Percentiles rank a stretch among this genome's conserved stretches.
These are phyloP conservation scores for Oithona nana DNA, from an alignment of 2,888 invertebrate genomes.

Conservation along the genomic window DNA sequence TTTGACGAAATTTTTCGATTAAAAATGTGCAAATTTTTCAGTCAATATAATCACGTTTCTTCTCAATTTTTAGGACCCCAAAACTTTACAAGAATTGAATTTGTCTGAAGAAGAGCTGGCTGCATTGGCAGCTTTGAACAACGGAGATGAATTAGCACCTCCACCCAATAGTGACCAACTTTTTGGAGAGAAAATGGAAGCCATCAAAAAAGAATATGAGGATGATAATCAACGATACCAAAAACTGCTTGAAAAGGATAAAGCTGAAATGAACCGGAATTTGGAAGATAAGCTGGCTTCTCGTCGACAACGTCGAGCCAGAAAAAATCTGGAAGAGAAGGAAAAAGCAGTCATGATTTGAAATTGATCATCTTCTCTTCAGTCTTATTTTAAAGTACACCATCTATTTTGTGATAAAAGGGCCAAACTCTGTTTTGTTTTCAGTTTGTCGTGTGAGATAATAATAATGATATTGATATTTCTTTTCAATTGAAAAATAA, in stretches of 20 bases:
- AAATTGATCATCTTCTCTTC: not conserved
- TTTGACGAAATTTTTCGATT: too few species aligned
- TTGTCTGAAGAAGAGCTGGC: not conserved
- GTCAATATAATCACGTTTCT: not conserved
- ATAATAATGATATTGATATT: too few species aligned
- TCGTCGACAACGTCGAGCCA: slow-evolving; percentile 23
- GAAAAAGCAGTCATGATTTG: not conserved
- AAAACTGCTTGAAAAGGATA: not conserved
- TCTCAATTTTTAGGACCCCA: slow-evolving; percentile 18
- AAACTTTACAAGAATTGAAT: slow-evolving; percentile 17
- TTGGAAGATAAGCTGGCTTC: slow-evolving; percentile 28
- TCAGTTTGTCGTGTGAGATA: too few species aligned
- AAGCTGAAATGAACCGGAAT: slow-evolving; percentile 27
- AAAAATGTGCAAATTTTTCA: too few species aligned
- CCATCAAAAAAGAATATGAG: not conserved
- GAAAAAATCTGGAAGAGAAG: slow-evolving; percentile 18
- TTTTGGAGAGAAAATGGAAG: slow-evolving; percentile 28
- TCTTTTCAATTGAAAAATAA: too few species aligned
- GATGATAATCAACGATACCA: not conserved
- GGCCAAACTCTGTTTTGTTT: too few species aligned
- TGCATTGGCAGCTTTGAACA: slow-evolving; percentile 21
- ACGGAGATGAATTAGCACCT: slow-evolving; percentile 30
- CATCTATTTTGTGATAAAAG: not conserved
- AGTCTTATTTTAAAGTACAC: not conserved
- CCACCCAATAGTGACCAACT: slow-evolving; percentile 30